A percentile compares a stretch with the other conserved stretches of the same genome.
Conservation (phyloP, 2,113 vertebrate genomes). For the Phodopus roborovskii region DNA sequence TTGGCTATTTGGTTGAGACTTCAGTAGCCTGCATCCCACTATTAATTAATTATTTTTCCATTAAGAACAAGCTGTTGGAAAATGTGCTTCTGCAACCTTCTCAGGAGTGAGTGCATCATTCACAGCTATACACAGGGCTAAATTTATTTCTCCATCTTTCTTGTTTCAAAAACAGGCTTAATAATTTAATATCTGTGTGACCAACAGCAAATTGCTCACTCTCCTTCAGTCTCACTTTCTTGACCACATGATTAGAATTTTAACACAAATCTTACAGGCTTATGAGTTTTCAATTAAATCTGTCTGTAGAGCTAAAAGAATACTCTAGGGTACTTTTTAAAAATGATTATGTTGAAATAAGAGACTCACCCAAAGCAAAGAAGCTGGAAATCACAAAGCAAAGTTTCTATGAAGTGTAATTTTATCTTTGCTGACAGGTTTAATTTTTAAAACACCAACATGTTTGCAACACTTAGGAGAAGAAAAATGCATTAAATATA, state of each 20-base stretch:
- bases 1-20: not conserved
- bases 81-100: not conserved
- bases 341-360: not conserved
- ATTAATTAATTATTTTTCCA: not conserved
- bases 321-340: not conserved
- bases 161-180: not conserved
- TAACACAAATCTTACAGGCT: not conserved
- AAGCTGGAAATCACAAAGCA: not conserved
- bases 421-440: not conserved
- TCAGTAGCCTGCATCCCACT: not conserved
- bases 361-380: not conserved
- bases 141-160: not conserved
- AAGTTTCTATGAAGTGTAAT: not conserved
- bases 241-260: not conserved
- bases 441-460: constrained; percentile 3
- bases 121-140: not conserved
- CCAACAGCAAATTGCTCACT: not conserved
- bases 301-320: not conserved
- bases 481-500: not conserved
- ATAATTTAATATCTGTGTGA: not conserved
- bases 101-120: not conserved
- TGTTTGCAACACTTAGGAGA: constrained; percentile 10
- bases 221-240: constrained; percentile 7
- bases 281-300: constrained; percentile 31
- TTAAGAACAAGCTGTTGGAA: not conserved